Base-by-base conservation (phyloP, 2,888 invertebrate genomes). In the Lutraria lutraria region DNA sequence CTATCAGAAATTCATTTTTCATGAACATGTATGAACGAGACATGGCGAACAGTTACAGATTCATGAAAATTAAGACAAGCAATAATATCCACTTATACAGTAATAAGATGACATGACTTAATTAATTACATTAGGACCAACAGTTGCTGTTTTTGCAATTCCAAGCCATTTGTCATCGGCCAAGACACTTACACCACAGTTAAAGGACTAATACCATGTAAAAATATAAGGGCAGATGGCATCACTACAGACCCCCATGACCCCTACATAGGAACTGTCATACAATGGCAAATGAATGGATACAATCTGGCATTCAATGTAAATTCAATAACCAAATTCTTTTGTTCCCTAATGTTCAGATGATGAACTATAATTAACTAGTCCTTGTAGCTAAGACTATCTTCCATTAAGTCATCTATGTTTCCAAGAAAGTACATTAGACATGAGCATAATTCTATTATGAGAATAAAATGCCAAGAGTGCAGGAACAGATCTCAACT, bases 221-320 rank as follows among this genome's bases (percentile, higher is more conserved):
- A 72, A 68, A 83, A 83, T 85, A 79, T 76, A 76, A 29, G 79
- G 79, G 53, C 85, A 85, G 85, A 85, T 85, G 85, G 85, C 52
- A 56, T 53, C 12, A 6, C 16, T 15, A 79, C 31, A 31, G 85
- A 79, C 85, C 85, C 68, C 31, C 56, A 56, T 25, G 76, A 81
- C 76, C 76, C 76, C 34, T 76, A 76, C 34, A 76, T 76, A 31
- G 76, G 76, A 76, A 76, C 76, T 76, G 76, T 76, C 76, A 76
- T 29, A 76, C 19, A 19, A 76, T 29, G 31, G 12, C 15, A 31
- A 76, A 76, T 8, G 76, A 76, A 76, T 16, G 16, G 16, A 76
- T 16, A 76, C 25, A 19, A 76, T 76, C 31, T 76, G 76, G 34
- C 31, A 76, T 25, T 76, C 29, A 76, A 31, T 3, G 31, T 34